Base-by-base conservation (phyloP, 2,113 vertebrate species). In the Theristicus caerulescens region DNA sequence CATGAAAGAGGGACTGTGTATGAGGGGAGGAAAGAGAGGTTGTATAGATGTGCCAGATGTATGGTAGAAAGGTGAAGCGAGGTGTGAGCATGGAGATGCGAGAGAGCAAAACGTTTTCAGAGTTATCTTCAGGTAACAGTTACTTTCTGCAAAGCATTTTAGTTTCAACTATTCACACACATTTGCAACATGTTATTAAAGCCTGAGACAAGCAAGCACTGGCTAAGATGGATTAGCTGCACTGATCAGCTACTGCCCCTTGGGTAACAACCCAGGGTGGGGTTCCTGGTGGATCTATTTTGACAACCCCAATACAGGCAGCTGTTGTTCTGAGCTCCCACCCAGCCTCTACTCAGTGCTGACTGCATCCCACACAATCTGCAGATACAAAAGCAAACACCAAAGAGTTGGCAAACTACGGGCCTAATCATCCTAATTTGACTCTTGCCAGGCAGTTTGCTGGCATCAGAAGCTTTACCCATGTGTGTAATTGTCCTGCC, bases 1-100 rank as follows among this genome's bases (percentile, higher is more conserved):
- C 99, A 84, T 99, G 99, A 98, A 99, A 99, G 95, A 99, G 99
- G 97, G 99, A 99, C 99, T 99, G 98, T 97, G 97, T 92, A 98
- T 96, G 96, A 98, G 94, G 98, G 95, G 97, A 97, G 90, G 98
- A 98, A 96, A 98, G 97, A 97, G 92, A 98, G 96, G 98, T 98
- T 97, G 66, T 97, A 95, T 55, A 98, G 98, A 98, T 96, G 91
- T 73, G 98, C 98, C 98, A 98, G 98, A 97, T 69, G 57, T 97
- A 98, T 98, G 98, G 97, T 97, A 97, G 96, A 91, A 97, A 97
- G 96, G 96, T 98, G 98, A 97, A 95, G 96, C 20, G 65, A 98
- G 96, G 95, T 67, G 91, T 98, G 98, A 98, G 97, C 98, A 98
- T 97, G 97, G 90, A 98, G 97, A 98, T 98, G 97, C 2, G 90